Evolutionary conservation across 1,140 invertebrate genomes (phyloP), one percentile per base, ranked within the genome.

Genomic region (Leptoteleia sp.): DNA sequence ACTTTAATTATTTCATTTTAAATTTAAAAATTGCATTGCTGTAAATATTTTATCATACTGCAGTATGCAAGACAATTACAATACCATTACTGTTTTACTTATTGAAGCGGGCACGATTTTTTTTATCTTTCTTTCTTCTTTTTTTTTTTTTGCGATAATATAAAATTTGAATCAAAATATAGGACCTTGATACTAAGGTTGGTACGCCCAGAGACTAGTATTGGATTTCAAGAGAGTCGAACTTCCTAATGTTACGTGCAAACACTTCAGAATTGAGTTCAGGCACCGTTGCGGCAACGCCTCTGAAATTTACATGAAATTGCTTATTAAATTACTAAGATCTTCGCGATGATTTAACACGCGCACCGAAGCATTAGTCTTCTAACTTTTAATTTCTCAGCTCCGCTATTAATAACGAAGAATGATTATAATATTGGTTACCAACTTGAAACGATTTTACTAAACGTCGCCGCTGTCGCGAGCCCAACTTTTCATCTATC

Each of bases 291-390:
- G 65, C 67, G 77, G 77, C 70, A 70, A 79, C 70, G 81, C 82
- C 80, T 82, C 35, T 54, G 61, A 75, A 86, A 88, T 88, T 88
- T 88, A 85, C 87, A 88, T 88, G 84, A 88, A 88, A 88, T 88
- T 88, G 87, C 87, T 87, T 88, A 88, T 87, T 88, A 88, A 87
- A 88, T 87, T 82, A 85, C 81, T 81, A 84, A 87, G 81, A 85
- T 87, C 87, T 88, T 84, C 82, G 71, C 61, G 80, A 87, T 86
- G 87, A 88, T 87, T 87, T 87, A 87, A 85, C 79, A 83, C 70
- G 64, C 17, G 33, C 82, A 83, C 75, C 73, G 76, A 61, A 79
- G 81, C 85, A 87, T 88, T 87, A 85, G 84, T 87, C 84, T 87
- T 85, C 78, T 45, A 82, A 77, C 80, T 87, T 84, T 87, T 87